Evolutionary conservation across 2,888 invertebrate species (phyloP), one percentile per base, ranked within the genome.

Genomic region (Eupithecia tripunctaria): DNA sequence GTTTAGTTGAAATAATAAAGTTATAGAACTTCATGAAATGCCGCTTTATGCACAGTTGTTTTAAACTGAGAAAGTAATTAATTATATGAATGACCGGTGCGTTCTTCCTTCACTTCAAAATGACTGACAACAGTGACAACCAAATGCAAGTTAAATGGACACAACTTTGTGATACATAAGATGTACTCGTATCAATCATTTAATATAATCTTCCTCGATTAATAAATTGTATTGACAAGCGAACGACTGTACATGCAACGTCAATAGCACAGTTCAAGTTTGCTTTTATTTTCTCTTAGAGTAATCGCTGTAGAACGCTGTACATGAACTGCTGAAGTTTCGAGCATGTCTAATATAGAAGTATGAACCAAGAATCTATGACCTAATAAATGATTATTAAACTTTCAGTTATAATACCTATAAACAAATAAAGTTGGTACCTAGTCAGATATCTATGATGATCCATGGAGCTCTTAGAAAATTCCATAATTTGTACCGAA

Each of bases 141-240:
- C 32, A 32, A 32, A 32, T 32, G 32, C n/a, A 6, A 32, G 32
- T 32, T 12, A 56, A 56, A 56, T 56, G 25, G 4, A 14, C 25
- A 56, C 25, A 56, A 56, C 25, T 56, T 56, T 56, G 25, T 56
- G 56, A 56, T 56, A 56, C 21, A 56, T 56, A 25, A 25, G 25
- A 56, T 56, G 56, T 56, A n/a, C n/a, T n/a, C n/a, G n/a, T n/a
- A 25, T 56, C 56, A 25, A 56, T 56, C 56, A 56, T 14, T 21
- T 4, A 56, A 56, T 14, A 56, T 56, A 56, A 56, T 25, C 56
- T 56, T 56, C 12, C 56, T 21, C 25, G 25, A 56, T 56, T 56
- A 12, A 56, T 56, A 56, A 47, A 56, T 56, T 56, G 25, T 56
- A 56, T 56, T 56, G 56, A 56, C 25, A 56, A 51, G 51, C 21